Percentiles rank a stretch among this genome's conserved stretches.
Conservation (phyloP, 2,888 invertebrate genomes). For the Acronicta alni region DNA sequence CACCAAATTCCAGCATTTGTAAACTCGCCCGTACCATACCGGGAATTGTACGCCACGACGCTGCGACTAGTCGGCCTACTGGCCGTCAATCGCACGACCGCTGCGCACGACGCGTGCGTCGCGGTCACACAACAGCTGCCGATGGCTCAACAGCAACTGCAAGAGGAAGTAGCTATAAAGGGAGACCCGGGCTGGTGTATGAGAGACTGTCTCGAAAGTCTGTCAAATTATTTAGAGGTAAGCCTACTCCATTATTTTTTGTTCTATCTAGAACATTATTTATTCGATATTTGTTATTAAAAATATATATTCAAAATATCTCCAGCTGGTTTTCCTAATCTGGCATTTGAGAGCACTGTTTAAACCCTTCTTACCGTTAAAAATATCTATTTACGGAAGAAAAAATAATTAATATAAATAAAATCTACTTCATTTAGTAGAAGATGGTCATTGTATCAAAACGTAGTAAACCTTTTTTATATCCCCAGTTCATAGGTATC, state of each 20-base stretch:
- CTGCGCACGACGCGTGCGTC: conserved; percentile 53
- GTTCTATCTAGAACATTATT: no score
- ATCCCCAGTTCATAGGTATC: conserved; percentile 88
- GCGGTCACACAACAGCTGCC: conserved; percentile 36
- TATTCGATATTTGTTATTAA: no score
- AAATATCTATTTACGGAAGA: not conserved
- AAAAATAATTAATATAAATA: no score
- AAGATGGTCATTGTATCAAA: no score
- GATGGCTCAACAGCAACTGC: conserved; percentile 33
- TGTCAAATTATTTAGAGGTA: conserved; percentile 91
- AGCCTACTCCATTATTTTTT: conserved; percentile 36
- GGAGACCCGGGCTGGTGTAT: conserved; percentile 78
- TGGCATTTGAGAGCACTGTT: no score
- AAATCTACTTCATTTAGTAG: no score
- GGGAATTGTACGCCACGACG: conserved; percentile 74
- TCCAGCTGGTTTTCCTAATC: no score
- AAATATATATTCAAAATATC: no score
- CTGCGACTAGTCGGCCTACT: conserved; percentile 70
- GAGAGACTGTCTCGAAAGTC: conserved; percentile 86
- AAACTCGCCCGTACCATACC: conserved; percentile 79
- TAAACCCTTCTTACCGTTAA: no score
- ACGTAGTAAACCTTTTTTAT: no score
- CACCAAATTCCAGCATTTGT: conserved; percentile 72
- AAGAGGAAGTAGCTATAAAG: conserved; percentile 15
- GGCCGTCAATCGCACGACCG: conserved; percentile 53